Evolutionary conservation across 2,888 invertebrate species (phyloP), one percentile per base, ranked within the genome.

Genomic region (Exephanes ischioxanthus): DNA sequence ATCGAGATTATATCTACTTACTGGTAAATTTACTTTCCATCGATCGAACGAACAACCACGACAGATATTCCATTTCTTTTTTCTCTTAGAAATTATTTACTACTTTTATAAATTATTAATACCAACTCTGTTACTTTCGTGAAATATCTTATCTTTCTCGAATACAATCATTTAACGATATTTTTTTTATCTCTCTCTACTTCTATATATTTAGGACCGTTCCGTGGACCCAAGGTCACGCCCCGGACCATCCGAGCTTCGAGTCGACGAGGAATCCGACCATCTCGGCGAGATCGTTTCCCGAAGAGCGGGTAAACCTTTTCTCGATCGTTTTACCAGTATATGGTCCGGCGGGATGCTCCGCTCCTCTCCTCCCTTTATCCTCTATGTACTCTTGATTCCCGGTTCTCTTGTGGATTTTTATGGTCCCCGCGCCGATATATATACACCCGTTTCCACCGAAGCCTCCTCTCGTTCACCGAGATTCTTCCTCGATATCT

Each of bases 241-340:
- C 79, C 67, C 67, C 37, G 22, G 16, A 66, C 14, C 33, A 45
- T 55, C 81, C 16, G 30, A 58, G 48, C 63, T 9, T 66, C 33
- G 16, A 33, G 11, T 76, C 45, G n/a, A 71, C 55, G 53, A n/a
- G 51, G 9, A 71, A 70, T 37, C 66, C 71, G 48, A 16, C 78
- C 78, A 58, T 70, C 63, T 61, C 33, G 76, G 30, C 11, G 14
- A 22, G 37, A 70, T 45, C 48, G 37, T 58, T 26, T 66, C 66
- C 37, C 45, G 58, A 33, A 61, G 66, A 81, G 75, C 80, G 55
- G 30, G 67, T 72, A 78, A 73, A 83, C 68, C 73, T 79, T 80
- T 84, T 63, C 80, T 33, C 78, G 41, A 78, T 71, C 71, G 68
- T 85, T 85, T 77, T 79, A 48, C 63, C 66, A 6, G 71, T 51